These are phyloP conservation scores for Sweltsa coloradensis DNA, from an alignment of 1,140 invertebrate species.

Conservation along the genomic window DNA sequence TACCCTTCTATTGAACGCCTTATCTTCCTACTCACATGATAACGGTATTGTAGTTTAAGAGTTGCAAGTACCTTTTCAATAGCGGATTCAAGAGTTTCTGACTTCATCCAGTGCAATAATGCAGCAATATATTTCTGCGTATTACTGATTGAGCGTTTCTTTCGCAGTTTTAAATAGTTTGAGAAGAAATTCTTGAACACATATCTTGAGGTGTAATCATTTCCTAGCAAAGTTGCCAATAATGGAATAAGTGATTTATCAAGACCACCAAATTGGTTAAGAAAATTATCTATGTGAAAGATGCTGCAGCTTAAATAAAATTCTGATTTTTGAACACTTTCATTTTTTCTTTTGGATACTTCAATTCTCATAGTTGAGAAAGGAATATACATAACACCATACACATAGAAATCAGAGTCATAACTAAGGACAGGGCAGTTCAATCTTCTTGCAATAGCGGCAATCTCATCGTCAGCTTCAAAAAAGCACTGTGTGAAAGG, in stretches of 20 bases:
- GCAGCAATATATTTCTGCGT: conserved; percentile 47
- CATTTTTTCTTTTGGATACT: conserved; percentile 5
- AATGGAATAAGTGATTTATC: conserved; percentile 55
- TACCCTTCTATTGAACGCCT: no score
- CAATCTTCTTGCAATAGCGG: conserved; percentile 56
- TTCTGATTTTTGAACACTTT: conserved; percentile 16
- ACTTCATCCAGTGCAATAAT: conserved; percentile 58
- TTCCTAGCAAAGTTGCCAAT: conserved; percentile 68
- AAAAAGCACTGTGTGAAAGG: conserved; percentile 58
- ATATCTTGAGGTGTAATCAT: conserved; percentile 66
- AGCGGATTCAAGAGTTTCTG: conserved; percentile 52
- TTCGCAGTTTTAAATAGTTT: conserved; percentile 46
- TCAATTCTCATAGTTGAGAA: conserved; percentile 46
- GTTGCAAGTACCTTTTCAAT: conserved; percentile 41
- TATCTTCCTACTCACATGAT: no score
- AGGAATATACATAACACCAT: conserved; percentile 68
- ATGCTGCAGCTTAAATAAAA: conserved; percentile 47
- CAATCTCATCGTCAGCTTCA: conserved; percentile 79
- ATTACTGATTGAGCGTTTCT: conserved; percentile 40
- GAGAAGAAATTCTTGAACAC: conserved; percentile 57
- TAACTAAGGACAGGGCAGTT: conserved; percentile 75
- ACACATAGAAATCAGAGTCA: conserved; percentile 88
- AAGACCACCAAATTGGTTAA: conserved; percentile 49
- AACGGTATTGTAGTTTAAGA: no score
- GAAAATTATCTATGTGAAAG: conserved; percentile 55